Percentiles rank a stretch among this genome's conserved stretches.
These are phyloP conservation scores for Crossoptilon crossoptilon DNA, from an alignment of 2,797 vertebrate genomes.

Conservation along the genomic window DNA sequence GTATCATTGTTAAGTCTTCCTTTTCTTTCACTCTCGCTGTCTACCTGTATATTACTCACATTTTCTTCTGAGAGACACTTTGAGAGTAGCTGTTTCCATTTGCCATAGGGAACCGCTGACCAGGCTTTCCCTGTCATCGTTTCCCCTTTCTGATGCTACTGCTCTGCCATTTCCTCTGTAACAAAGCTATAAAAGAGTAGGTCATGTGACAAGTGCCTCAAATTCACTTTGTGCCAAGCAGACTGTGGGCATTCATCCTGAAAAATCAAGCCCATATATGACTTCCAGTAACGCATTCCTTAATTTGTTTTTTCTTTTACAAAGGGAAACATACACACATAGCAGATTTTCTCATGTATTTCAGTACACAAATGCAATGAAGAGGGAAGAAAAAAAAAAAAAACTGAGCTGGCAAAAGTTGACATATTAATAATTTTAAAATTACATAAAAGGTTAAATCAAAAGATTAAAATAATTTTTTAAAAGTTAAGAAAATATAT, in stretches of 20 bases:
- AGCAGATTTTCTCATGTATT: background rate
- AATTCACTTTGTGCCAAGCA: background rate
- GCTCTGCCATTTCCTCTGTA: conserved; percentile 13
- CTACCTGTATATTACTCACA: background rate
- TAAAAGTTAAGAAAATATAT: background rate
- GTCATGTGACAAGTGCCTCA: conserved; percentile 2
- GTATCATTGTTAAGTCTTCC: background rate
- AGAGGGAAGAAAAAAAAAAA: background rate
- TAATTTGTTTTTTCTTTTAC: conserved; percentile 1
- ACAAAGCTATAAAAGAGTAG: conserved; percentile 2
- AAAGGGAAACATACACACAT: background rate
- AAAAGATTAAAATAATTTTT: background rate
- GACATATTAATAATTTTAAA: background rate
- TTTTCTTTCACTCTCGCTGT: background rate
- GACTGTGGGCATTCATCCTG: background rate
- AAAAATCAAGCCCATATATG: background rate
- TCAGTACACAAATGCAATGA: background rate
- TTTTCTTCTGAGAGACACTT: background rate
- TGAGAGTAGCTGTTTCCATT: background rate
- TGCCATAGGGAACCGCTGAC: background rate
- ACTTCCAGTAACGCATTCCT: background rate
- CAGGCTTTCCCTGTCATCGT: background rate
- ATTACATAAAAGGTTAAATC: background rate
- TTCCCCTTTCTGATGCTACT: conserved; percentile 12
- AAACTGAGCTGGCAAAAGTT: background rate